phyloP scores from a whole-genome alignment of 2,888 invertebrate genomes.

The Calephelis perditalis region DNA sequence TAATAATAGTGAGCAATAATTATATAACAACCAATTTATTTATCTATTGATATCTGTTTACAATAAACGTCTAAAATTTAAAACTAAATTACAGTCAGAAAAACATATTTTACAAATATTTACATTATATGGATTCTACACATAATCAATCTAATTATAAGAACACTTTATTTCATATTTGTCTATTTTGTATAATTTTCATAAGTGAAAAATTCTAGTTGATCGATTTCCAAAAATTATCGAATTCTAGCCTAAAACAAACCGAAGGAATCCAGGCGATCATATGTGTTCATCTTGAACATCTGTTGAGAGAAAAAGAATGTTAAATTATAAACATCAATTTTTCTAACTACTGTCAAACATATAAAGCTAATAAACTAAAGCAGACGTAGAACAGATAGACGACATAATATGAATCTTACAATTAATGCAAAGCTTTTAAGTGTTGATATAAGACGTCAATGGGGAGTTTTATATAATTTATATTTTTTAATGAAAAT shows the following conservation, averaged over 20 bases:
- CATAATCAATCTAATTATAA: constrained; percentile 44
- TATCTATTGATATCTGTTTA: constrained; percentile 27
- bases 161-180: constrained; percentile 71
- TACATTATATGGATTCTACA: constrained; percentile 9
- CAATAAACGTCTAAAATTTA: constrained; percentile 17
- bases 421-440: no score
- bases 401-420: not conserved
- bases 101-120: constrained; percentile 16
- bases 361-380: constrained; percentile 23
- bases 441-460: no score
- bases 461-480: no score
- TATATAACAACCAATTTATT: constrained; percentile 40
- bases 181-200: constrained; percentile 35
- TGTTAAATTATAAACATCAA: constrained; percentile 48
- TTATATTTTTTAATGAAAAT: no score
- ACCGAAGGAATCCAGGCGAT: constrained; percentile 49
- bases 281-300: constrained; percentile 86
- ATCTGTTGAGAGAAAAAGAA: constrained; percentile 82
- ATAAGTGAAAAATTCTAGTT: constrained; percentile 37
- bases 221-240: constrained; percentile 22
- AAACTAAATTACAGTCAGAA: constrained; percentile 17
- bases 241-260: constrained; percentile 9
- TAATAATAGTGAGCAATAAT: constrained; percentile 43
- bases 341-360: constrained; percentile 15
- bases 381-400: constrained; percentile 4